These are phyloP conservation scores for Excalfactoria chinensis DNA, from an alignment of 2,113 vertebrate species.

Conservation along the genomic window DNA sequence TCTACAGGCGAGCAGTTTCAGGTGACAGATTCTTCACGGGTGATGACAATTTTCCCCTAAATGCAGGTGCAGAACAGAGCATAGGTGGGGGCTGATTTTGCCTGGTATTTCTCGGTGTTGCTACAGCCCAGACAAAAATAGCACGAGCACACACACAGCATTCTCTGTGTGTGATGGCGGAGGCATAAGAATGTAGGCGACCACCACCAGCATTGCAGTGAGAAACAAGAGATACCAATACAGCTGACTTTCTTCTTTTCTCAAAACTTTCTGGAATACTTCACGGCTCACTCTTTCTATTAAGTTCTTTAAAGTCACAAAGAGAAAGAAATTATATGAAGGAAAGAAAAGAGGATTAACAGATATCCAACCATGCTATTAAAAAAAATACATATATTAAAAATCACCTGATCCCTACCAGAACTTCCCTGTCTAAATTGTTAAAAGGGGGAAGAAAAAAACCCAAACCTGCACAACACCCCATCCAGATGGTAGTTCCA, in stretches of 20 bases:
- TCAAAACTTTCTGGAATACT: neutral
- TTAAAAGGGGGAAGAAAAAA: neutral
- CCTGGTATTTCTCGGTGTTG: neutral
- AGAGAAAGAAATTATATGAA: neutral
- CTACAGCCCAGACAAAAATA: neutral
- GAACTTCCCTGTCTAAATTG: constrained; percentile 55
- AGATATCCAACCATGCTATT: constrained; percentile 11
- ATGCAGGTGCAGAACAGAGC: neutral
- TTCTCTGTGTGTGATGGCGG: rapidly evolving
- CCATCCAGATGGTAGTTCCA: constrained; percentile 42
- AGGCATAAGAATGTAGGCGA: neutral
- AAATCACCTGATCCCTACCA: constrained; percentile 36
- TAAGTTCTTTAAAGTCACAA: constrained; percentile 5
- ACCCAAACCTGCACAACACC: neutral
- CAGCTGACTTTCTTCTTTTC: neutral
- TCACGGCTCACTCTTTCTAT: neutral
- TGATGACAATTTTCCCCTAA: neutral
- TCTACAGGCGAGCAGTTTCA: neutral
- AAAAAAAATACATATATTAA: neutral
- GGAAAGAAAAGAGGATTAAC: constrained; percentile 12
- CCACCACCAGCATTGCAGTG: neutral
- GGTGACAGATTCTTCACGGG: neutral
- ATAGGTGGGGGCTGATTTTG: neutral
- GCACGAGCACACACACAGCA: rapidly evolving
- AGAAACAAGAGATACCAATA: neutral